Percentiles rank a stretch among this genome's conserved stretches.
Evolutionary conservation across 2,888 invertebrate genomes (phyloP).

Genomic region (Agonum fuliginosum): DNA sequence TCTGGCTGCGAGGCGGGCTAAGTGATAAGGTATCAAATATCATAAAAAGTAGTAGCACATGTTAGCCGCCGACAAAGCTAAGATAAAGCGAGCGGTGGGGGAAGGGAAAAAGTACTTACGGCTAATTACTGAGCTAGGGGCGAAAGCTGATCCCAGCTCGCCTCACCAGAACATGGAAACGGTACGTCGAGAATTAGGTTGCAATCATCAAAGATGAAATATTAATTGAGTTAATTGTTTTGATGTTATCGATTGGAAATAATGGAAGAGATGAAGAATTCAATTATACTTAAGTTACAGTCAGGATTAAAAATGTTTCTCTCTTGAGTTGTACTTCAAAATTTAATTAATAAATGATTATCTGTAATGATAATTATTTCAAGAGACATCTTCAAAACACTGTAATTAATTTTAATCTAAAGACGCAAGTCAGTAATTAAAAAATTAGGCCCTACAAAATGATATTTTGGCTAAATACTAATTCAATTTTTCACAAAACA

Average conservation of each 20-base stretch:
- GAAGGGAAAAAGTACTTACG: constrained; percentile 56
- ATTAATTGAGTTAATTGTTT: constrained; percentile 37
- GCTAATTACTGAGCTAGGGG: constrained; percentile 55
- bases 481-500: too few relatives aligned
- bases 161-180: constrained; percentile 38
- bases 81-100: constrained; percentile 25
- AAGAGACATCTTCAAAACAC: too few relatives aligned
- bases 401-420: too few relatives aligned
- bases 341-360: too few relatives aligned
- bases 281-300: not conserved
- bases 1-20: constrained; percentile 18
- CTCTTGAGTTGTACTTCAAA: not conserved
- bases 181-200: not conserved
- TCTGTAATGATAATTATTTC: too few relatives aligned
- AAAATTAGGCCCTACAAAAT: too few relatives aligned
- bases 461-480: too few relatives aligned
- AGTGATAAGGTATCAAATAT: constrained; percentile 60
- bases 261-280: not conserved
- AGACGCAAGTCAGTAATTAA: too few relatives aligned
- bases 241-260: constrained; percentile 11
- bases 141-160: constrained; percentile 42
- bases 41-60: constrained; percentile 58
- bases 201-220: not conserved
- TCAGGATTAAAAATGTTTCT: not conserved
- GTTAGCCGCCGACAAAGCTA: constrained; percentile 54